phyloP scores from a whole-genome alignment of 1,140 invertebrate species.

The Papilio aristodemus region DNA sequence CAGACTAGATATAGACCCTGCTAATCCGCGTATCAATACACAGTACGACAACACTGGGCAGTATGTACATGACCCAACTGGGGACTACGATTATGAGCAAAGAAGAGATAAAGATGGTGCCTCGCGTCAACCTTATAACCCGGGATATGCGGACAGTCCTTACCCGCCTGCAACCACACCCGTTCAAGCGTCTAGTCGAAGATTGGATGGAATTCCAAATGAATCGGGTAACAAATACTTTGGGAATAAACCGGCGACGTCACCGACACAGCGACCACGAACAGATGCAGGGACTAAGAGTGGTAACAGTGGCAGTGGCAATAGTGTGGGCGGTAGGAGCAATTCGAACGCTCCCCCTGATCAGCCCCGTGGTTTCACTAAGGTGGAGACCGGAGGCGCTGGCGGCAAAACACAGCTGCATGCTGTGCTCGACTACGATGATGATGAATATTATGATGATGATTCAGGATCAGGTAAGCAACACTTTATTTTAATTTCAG shows the following conservation, averaged over 20 bases:
- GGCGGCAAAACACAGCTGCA: slow-evolving; percentile 85
- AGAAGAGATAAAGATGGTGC: slow-evolving; percentile 56
- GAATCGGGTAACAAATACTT: slow-evolving; percentile 67
- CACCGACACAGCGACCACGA: slow-evolving; percentile 45
- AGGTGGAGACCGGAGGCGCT: slow-evolving; percentile 77
- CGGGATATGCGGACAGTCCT: slow-evolving; percentile 60
- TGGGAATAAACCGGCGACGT: slow-evolving; percentile 49
- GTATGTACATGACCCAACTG: slow-evolving; percentile 70
- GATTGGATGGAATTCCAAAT: slow-evolving; percentile 64
- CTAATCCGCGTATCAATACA: slow-evolving; percentile 62
- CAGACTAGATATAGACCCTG: slow-evolving; percentile 61
- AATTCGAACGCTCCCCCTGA: slow-evolving; percentile 49
- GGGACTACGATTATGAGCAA: slow-evolving; percentile 75
- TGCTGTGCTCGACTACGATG: slow-evolving; percentile 86
- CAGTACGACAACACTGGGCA: slow-evolving; percentile 70
- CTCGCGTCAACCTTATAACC: slow-evolving; percentile 50
- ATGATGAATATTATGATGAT: slow-evolving; percentile 82
- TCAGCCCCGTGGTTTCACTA: slow-evolving; percentile 78
- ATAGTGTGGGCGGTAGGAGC: slow-evolving; percentile 33
- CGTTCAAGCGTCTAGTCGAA: slow-evolving; percentile 68
- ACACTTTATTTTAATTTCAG: neutral
- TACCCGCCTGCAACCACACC: slow-evolving; percentile 61
- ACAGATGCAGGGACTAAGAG: slow-evolving; percentile 48
- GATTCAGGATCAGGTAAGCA: slow-evolving; percentile 60
- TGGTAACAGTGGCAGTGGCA: slow-evolving; percentile 49